Evolutionary conservation across 2,888 invertebrate genomes (phyloP), one percentile per base, ranked within the genome.

Genomic region (Drosophila kambysellisi): DNA sequence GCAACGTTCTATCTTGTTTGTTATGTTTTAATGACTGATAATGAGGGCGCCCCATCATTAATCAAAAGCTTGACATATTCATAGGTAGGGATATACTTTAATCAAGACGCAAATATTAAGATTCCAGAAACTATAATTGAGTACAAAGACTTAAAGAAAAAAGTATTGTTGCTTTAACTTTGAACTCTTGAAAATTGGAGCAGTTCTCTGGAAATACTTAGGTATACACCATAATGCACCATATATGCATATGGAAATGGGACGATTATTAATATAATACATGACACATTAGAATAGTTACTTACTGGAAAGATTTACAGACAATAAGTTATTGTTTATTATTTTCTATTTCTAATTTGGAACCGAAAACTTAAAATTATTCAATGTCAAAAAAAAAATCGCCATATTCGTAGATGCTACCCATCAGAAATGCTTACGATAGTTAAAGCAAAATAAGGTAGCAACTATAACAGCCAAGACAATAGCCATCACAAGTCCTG

Each of bases 11-110:
- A n/a, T n/a, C n/a, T n/a, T n/a, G n/a, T 71, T 53, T 70, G 68
- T 74, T 82, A 79, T 81, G 63, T 54, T 65, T 62, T 77, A 74
- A 78, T 78, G 74, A n/a, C 50, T 57, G 46, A 62, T 77, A 77
- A 77, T 74, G 62, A 53, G 52, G 46, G 50, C 56, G 48, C 9
- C 8, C 35, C 12, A 37, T 61, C 73, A 88, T 86, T 73, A 76
- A 81, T 83, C 84, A 87, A 65, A 63, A 17, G 33, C 15, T 62
- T 63, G 62, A 61, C 67, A 53, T 41, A 35, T 54, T 17, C 17
- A 15, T n/a, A 5, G 8, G 8, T 11, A 20, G 6, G 4, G 7
- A 52, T 71, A 52, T 37, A 37, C 33, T 43, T 66, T 54, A 29
- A 39, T 33, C n/a, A 48, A 25, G 17, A 57, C 9, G n/a, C 6